These are phyloP conservation scores for Phyllostomus hastatus DNA, from an alignment of 2,113 vertebrate genomes.

Conservation along the genomic window DNA sequence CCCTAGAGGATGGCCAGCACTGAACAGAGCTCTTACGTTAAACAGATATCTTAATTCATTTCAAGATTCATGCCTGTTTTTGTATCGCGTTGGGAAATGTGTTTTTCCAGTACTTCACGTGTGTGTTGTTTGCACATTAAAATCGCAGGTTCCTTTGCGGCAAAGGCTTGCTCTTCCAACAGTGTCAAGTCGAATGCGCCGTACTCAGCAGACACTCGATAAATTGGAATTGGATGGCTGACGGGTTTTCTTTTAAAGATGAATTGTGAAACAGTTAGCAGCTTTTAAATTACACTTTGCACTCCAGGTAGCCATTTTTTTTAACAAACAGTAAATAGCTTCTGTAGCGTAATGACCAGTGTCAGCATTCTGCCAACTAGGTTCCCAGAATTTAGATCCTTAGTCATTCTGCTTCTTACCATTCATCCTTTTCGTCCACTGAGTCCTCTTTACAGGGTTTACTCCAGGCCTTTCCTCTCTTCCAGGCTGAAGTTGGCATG, in stretches of 20 bases:
- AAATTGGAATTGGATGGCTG: not conserved
- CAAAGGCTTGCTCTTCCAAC: not conserved
- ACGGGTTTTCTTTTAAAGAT: constrained; percentile 8
- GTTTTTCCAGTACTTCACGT: not conserved
- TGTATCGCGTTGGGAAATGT: not conserved
- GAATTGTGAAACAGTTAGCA: not conserved
- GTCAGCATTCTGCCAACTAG: not conserved
- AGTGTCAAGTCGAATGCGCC: not conserved
- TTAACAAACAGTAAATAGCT: not conserved
- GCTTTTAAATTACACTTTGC: not conserved
- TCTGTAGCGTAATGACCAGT: not conserved
- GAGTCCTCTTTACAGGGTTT: not conserved
- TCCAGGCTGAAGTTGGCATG: not conserved
- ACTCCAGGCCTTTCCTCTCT: not conserved
- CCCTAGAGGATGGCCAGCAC: not conserved
- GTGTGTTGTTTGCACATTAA: not conserved
- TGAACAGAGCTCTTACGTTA: not conserved
- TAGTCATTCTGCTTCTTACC: not conserved
- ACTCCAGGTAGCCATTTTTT: not conserved
- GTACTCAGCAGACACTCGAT: constrained; percentile 1
- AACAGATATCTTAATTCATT: not conserved
- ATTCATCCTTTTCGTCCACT: not conserved
- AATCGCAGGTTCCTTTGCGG: not conserved
- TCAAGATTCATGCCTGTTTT: not conserved
- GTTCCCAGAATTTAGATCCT: not conserved